Evolutionary conservation across 2,113 vertebrate species (phyloP), one percentile per base, ranked within the genome.

Genomic region (Glaucidium brasilianum): DNA sequence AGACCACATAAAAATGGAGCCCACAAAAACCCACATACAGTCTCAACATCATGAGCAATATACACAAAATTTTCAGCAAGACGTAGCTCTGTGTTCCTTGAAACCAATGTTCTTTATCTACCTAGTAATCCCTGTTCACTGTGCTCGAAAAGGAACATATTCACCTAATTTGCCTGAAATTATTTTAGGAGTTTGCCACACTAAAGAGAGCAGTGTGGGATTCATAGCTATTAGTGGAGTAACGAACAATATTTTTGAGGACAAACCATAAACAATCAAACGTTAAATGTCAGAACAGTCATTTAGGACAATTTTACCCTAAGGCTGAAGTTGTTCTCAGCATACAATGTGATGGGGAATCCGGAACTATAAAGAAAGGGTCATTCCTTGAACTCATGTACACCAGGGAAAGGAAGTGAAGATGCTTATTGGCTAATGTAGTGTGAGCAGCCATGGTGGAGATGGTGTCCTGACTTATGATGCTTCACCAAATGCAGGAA

Each of bases 241-340:
- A 78, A 34, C 19, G 78, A 73, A 85, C 23, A 34, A 55, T 75
- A 72, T 94, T 89, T 89, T 91, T 94, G 88, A 74, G 68, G 75
- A 92, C 86, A 96, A 91, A 77, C 35, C 39, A 60, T 67, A 94
- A 95, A 72, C 41, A 81, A 75, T 67, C 56, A 93, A 83, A 93
- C 2, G 3, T 53, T 81, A 84, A 93, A 43, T 63, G 60, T 80
- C 68, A 92, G 52, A 56, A 49, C 60, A 95, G 43, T 87, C 19
- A 87, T 75, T 78, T 43, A 69, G 95, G 73, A 93, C 64, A 84
- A 64, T 35, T 94, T 88, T 72, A 81, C 68, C 91, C 85, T 74
- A 52, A 94, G 83, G 89, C 83, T 73, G 45, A 62, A 58, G 49
- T 94, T 97, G 68, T 96, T 95, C 83, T 81, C 25, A 63, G 64